Evolutionary conservation across 2,113 vertebrate genomes (phyloP).

Genomic region (Ptychochromis oligacanthus): DNA sequence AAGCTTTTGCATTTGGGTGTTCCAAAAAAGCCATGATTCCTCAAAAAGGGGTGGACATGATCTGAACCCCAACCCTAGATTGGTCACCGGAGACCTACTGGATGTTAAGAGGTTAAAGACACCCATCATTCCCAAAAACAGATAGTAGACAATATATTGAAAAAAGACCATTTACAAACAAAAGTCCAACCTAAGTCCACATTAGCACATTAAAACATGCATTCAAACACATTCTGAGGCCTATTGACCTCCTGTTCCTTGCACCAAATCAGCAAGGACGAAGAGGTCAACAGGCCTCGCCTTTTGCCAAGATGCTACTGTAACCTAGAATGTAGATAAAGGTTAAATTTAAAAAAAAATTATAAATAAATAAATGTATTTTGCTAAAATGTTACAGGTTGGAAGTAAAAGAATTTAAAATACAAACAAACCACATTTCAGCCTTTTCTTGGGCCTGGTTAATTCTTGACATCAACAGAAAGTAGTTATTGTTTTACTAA

Average conservation of each 20-base stretch:
- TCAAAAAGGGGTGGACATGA: too few species aligned
- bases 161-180: not conserved
- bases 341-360: too few species aligned
- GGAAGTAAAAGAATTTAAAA: not conserved
- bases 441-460: not conserved
- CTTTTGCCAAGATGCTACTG: too few species aligned
- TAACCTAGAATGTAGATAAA: too few species aligned
- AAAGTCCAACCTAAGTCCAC: not conserved
- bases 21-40: too few species aligned
- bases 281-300: too few species aligned
- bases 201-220: too few species aligned
- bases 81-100: not conserved
- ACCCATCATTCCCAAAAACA: not conserved
- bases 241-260: too few species aligned
- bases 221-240: not conserved
- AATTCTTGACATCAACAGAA: not conserved
- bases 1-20: too few species aligned
- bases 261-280: too few species aligned
- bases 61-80: not conserved
- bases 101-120: not conserved
- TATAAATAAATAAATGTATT: too few species aligned
- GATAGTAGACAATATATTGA: not conserved
- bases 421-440: not conserved
- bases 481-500: not conserved
- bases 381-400: too few species aligned